Evolutionary conservation across 2,797 vertebrate genomes (phyloP).

Genomic region (Ctenopoma multispine): DNA sequence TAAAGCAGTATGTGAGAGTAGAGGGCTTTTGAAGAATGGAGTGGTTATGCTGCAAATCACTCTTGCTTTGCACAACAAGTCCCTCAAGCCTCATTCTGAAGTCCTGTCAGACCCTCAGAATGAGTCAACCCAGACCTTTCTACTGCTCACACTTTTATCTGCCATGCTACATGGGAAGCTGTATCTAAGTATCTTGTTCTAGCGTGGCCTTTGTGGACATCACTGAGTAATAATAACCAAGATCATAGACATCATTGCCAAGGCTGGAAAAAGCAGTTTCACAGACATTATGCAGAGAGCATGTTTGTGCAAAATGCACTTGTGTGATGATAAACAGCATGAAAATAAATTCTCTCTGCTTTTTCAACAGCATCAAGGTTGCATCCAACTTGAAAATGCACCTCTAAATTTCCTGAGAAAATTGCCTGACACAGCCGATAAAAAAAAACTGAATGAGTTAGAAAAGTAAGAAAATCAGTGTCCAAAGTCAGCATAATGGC

Average conservation of each 20-base stretch:
- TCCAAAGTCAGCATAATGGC: slow-evolving; percentile 15
- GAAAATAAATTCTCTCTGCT: slow-evolving; percentile 20
- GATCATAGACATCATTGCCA: slow-evolving; percentile 6
- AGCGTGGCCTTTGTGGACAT: neutral
- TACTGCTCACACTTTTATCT: slow-evolving; percentile 1
- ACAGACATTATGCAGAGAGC: slow-evolving; percentile 11
- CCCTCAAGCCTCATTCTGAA: slow-evolving; percentile 36
- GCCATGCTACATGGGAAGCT: slow-evolving; percentile 1
- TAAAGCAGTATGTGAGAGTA: neutral
- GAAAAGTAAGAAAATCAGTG: slow-evolving; percentile 21
- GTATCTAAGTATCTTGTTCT: neutral
- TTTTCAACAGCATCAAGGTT: slow-evolving; percentile 9
- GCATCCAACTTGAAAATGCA: slow-evolving; percentile 26
- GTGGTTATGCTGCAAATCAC: slow-evolving; percentile 24
- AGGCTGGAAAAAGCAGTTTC: slow-evolving; percentile 28
- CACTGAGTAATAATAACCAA: slow-evolving; percentile 1
- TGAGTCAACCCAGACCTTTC: neutral
- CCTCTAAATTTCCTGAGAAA: slow-evolving; percentile 16
- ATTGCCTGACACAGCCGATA: neutral
- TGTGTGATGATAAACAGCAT: slow-evolving; percentile 18
- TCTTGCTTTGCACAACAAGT: slow-evolving; percentile 45
- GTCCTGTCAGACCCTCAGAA: slow-evolving; percentile 24
- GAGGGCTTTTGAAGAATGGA: slow-evolving; percentile 34
- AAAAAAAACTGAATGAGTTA: neutral
- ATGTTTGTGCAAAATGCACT: slow-evolving; percentile 21